Evolutionary conservation across 2,113 vertebrate genomes (phyloP), one percentile per base, ranked within the genome.

Genomic region (Bufo bufo): DNA sequence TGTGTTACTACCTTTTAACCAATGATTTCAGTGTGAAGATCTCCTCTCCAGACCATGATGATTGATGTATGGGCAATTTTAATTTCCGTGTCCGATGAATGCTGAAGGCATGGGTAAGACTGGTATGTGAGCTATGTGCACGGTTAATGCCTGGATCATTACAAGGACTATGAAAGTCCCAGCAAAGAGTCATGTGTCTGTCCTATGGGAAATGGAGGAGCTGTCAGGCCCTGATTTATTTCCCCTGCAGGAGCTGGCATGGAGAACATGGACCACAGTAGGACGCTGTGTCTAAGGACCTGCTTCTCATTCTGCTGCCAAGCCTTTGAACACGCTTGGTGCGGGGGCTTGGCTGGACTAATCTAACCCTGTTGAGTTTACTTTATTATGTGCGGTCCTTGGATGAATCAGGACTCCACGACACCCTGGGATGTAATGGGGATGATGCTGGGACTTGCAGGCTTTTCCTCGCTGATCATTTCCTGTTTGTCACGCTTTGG

Each of bases 321-420:
- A 63, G 78, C 54, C 86, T 87, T 82, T 87, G 78, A 87, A 69
- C 23, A 20, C 47, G 63, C 12, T 71, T 79, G n/a, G 33, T 81
- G 50, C 14, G 66, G 56, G 85, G 75, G 20, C 56, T 86, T 66
- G 45, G 10, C 47, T 20, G 23, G 33, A 54, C 75, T 85, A 74
- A 77, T 86, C 50, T 82, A 20, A 61, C 77, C 50, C 78, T 43
- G 71, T 63, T 63, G 23, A 14, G 43, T 20, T 85, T 13, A 49
- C 56, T n/a, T 50, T 12, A 69, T 75, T 45, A 59, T 56, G 13
- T 87, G 17, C 71, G 81, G 66, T 72, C 33, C 52, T 82, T 72
- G 33, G 43, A 45, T 81, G 61, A 56, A 50, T 43, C 14, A 4
- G 23, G 65, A 65, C 52, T 14, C 23, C 61, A 20, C 6, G 17